Percentiles rank a stretch among this genome's conserved stretches.
Conservation (phyloP, 2,797 vertebrate genomes). For the Myotis vivesi region DNA sequence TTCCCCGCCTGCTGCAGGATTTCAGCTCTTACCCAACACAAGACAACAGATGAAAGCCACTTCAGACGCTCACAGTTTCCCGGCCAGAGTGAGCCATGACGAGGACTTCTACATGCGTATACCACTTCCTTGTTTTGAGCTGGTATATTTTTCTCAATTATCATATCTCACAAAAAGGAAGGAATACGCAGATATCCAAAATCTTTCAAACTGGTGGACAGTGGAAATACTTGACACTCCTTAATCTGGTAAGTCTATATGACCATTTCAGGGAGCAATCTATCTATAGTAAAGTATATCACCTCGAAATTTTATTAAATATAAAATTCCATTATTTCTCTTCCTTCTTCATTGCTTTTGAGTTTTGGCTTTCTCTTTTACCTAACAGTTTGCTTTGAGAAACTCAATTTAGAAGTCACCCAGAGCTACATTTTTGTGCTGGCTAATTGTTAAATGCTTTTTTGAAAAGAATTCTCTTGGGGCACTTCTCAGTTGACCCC, state of each 20-base stretch:
- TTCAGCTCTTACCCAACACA: neutral
- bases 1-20: rapidly evolving
- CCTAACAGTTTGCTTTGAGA: constrained; percentile 55
- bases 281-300: constrained; percentile 48
- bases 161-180: constrained; percentile 69
- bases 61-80: neutral
- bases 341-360: neutral
- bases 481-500: neutral
- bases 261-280: constrained; percentile 21
- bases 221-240: constrained; percentile 94
- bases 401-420: neutral
- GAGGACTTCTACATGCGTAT: constrained; percentile 66
- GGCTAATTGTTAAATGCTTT: constrained; percentile 46
- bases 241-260: constrained; percentile 91
- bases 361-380: constrained; percentile 70
- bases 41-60: constrained; percentile 48
- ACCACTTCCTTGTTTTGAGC: constrained; percentile 86
- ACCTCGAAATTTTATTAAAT: neutral
- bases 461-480: neutral
- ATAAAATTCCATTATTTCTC: neutral
- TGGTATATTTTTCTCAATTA: constrained; percentile 89
- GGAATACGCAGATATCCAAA: constrained; percentile 80
- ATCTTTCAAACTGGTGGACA: constrained; percentile 89
- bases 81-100: constrained; percentile 79
- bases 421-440: neutral